These are phyloP conservation scores for Alca torda DNA, from an alignment of 2,797 vertebrate species.

Conservation along the genomic window DNA sequence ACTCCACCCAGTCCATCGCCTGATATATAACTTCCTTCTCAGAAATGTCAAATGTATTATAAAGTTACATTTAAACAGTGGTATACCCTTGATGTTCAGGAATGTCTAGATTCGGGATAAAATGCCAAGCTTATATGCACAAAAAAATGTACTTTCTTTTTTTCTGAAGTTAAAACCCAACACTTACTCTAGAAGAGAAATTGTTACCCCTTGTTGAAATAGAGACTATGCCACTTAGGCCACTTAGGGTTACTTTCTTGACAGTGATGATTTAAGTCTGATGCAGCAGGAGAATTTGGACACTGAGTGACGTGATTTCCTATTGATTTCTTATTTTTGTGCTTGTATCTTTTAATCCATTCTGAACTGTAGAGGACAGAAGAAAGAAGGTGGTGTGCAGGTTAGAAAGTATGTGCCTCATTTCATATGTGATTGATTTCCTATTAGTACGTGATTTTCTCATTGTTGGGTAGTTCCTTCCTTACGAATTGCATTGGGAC, in stretches of 20 bases:
- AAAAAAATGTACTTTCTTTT: background rate
- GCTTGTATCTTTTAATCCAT: background rate
- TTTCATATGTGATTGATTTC: conserved; percentile 12
- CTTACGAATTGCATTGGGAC: background rate
- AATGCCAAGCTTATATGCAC: background rate
- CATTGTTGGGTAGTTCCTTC: background rate
- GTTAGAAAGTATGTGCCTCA: background rate
- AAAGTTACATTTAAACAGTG: background rate
- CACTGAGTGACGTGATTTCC: background rate
- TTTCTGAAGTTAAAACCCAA: background rate
- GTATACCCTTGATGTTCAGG: background rate
- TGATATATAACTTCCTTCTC: background rate
- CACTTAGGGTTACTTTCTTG: background rate
- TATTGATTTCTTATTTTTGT: background rate
- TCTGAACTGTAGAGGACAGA: background rate
- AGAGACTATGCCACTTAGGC: background rate
- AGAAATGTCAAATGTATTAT: background rate
- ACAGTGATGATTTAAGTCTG: background rate
- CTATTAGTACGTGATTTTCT: conserved; percentile 4
- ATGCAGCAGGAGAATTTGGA: background rate
- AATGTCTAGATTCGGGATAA: background rate
- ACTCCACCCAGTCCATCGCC: background rate
- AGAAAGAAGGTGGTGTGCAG: background rate
- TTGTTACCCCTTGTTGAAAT: background rate
- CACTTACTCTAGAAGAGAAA: background rate